Conservation (phyloP, 92 coral and sea anemone species). For the Phenganax marumi region DNA sequence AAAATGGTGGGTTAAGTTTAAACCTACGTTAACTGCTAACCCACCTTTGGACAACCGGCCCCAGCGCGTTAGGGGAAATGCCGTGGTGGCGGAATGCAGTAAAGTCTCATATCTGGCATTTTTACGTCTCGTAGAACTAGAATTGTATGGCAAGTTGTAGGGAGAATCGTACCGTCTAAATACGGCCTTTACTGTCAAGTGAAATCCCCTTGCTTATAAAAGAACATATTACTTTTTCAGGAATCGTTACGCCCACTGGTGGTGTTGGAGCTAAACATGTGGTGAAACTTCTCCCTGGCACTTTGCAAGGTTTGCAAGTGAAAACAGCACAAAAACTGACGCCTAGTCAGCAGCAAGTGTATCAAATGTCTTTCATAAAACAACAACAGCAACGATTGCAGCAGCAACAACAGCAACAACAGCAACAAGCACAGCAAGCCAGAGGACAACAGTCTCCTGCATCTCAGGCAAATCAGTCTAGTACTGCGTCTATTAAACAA, state of each 20-base stretch:
- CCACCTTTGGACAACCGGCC: too few species aligned
- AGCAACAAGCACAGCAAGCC: slow-evolving; percentile 37
- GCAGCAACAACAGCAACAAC: slow-evolving; percentile 58
- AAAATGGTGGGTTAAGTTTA: too few species aligned
- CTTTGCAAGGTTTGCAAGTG: not conserved
- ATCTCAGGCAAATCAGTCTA: not conserved
- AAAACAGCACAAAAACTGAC: slow-evolving; percentile 16
- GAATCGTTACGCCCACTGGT: slow-evolving; percentile 20
- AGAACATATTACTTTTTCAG: not conserved
- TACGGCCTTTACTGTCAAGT: too few species aligned
- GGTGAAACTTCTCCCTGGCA: slow-evolving; percentile 18
- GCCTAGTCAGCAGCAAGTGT: slow-evolving; percentile 20
- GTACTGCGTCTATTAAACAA: not conserved
- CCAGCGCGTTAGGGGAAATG: too few species aligned
- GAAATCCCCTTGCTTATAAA: too few species aligned
- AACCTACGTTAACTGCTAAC: too few species aligned
- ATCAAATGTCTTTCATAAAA: slow-evolving; percentile 18
- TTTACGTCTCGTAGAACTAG: not conserved
- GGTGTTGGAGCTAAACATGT: slow-evolving; percentile 9
- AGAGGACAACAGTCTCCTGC: not conserved
- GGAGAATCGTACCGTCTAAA: not conserved
- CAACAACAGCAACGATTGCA: slow-evolving; percentile 52
- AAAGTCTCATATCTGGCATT: too few species aligned
- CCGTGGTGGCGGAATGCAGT: too few species aligned
- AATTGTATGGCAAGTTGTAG: not conserved